Evolutionary conservation across 2,797 vertebrate genomes (phyloP).

Genomic region (Aldrovandia affinis): DNA sequence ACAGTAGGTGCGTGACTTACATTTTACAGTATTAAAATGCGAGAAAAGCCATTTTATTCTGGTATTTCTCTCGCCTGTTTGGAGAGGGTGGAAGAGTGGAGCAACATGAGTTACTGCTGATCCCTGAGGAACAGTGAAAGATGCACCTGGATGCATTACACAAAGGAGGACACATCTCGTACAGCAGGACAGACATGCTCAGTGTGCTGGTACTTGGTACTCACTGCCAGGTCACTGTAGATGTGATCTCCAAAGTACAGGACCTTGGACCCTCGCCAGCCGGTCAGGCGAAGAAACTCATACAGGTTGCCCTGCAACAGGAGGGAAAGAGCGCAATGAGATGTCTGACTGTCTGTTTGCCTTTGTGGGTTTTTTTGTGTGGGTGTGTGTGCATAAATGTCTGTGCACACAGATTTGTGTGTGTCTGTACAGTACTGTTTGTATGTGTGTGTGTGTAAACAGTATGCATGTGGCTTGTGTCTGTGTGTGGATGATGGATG

Average conservation of each 20-base stretch:
- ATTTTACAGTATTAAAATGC: no score
- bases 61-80: no score
- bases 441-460: background rate
- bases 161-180: no score
- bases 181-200: no score
- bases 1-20: no score
- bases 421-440: background rate
- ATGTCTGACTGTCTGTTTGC: background rate
- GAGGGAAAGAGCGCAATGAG: background rate
- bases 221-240: constrained; percentile 98
- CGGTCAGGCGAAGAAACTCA: constrained; percentile 96
- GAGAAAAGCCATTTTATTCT: no score
- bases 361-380: background rate
- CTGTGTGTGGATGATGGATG: background rate
- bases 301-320: constrained; percentile 89
- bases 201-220: constrained; percentile 41
- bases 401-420: no score
- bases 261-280: constrained; percentile 96
- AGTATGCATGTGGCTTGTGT: background rate
- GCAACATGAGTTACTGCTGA: no score
- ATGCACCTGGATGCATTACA: no score
- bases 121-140: no score
- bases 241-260: constrained; percentile 99
- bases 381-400: background rate
- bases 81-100: no score